phyloP scores from a whole-genome alignment of 2,888 invertebrate genomes.

The Pogonocherus hispidulus region DNA sequence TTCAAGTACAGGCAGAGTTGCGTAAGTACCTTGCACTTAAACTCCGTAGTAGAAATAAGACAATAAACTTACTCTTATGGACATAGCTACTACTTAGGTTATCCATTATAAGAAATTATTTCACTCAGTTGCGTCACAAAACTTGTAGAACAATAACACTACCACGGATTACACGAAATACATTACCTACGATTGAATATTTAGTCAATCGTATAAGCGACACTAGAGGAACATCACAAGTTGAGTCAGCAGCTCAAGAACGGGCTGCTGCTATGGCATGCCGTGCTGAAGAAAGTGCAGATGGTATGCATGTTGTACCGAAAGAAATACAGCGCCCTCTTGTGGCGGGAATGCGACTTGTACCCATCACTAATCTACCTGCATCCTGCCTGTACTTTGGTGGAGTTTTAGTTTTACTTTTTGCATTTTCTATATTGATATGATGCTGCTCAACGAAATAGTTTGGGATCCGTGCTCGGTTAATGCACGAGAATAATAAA shows the following conservation, averaged over 20 bases:
- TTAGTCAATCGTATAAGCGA: background rate
- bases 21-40: background rate
- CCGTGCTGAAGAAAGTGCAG: constrained; percentile 34
- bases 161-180: constrained; percentile 9
- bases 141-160: constrained; percentile 8
- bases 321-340: constrained; percentile 48
- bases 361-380: constrained; percentile 55
- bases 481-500: background rate
- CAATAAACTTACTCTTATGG: constrained; percentile 42
- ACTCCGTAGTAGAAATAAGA: constrained; percentile 13
- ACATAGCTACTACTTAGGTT: constrained; percentile 34
- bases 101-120: constrained; percentile 39
- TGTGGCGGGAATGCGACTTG: constrained; percentile 53
- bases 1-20: constrained; percentile 8
- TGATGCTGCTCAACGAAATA: background rate
- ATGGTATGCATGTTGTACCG: constrained; percentile 26
- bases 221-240: constrained; percentile 8
- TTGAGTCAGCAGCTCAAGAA: constrained; percentile 12
- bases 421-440: constrained; percentile 20
- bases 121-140: constrained; percentile 4
- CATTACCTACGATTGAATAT: background rate
- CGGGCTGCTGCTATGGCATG: constrained; percentile 18
- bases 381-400: constrained; percentile 46
- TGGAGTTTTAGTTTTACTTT: constrained; percentile 23
- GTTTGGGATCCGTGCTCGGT: background rate